Evolutionary conservation across 2,113 vertebrate species (phyloP), one percentile per base, ranked within the genome.

Genomic region (Parus major): DNA sequence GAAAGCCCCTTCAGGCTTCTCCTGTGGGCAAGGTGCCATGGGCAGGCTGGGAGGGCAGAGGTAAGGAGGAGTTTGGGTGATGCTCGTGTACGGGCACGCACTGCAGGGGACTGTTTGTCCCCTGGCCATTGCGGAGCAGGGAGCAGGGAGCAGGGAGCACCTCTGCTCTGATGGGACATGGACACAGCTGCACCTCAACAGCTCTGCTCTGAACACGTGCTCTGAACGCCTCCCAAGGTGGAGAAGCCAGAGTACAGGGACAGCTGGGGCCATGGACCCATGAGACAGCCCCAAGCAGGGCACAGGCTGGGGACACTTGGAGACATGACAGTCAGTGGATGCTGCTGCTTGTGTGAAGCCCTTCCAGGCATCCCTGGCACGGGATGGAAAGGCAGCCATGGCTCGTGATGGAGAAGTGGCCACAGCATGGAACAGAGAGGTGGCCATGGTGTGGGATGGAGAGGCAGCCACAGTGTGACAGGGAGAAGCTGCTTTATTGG

Each of bases 401-500:
- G 25, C 2, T 1, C 0, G 4, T 59, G 44, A 81, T 76, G 88
- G 78, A 87, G 52, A 87, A 19, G n/a, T 20, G 33, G 24, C 69
- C 42, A 36, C 18, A 14, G 68, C 49, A 42, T 7, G 27, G 49
- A 19, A 61, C 11, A 15, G 22, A 68, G 39, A 77, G 46, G 23
- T 7, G 8, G 35, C 46, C 53, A 46, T 5, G 18, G 55, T 36
- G 28, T 14, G 35, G 16, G 65, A 88, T 35, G 47, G 65, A 94
- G 73, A 90, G 49, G 31, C 15, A 3, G 59, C 57, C 68, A 77
- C 5, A 0, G 31, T 0, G 0, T 4, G 44, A 68, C 29, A 94
- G 69, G 86, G 86, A 93, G 64, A 90, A 60, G 60, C 91, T 93
- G 96, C 88, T 97, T 97, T 97, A 97, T 97, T 97, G 92, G 66